These are phyloP conservation scores for Ciona savignyi DNA, from an alignment of 23 tunicate genomes.

Conservation along the genomic window DNA sequence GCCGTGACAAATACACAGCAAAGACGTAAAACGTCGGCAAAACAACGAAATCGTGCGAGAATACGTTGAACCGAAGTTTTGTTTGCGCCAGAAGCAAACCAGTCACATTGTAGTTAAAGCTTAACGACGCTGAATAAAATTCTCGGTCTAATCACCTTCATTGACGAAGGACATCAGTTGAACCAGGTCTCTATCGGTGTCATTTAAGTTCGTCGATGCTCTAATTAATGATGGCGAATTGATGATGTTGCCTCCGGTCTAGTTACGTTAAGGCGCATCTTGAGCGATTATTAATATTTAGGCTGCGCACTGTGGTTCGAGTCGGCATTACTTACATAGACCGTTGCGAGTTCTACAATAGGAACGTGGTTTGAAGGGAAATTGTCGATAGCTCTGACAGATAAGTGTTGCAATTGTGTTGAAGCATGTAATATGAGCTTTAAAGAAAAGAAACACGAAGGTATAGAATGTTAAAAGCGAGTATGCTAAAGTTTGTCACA, in stretches of 20 bases:
- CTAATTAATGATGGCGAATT: not conserved
- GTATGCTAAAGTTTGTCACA: too few species aligned
- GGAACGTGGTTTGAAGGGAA: too few species aligned
- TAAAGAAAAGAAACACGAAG: too few species aligned
- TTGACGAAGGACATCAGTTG: not conserved
- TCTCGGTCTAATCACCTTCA: not conserved
- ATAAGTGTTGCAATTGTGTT: too few species aligned
- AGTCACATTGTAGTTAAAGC: not conserved
- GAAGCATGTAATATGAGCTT: too few species aligned
- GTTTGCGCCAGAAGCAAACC: not conserved
- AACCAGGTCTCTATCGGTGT: not conserved
- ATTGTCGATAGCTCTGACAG: too few species aligned
- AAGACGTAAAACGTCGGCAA: not conserved
- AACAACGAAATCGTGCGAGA: too few species aligned
- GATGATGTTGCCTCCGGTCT: not conserved
- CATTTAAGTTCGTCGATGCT: not conserved
- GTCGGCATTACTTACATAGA: too few species aligned
- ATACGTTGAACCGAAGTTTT: not conserved
- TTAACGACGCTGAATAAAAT: not conserved
- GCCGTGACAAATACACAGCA: not conserved
- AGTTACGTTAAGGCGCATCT: slow-evolving; percentile 1
- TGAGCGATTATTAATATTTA: not conserved
- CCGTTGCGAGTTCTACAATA: too few species aligned
- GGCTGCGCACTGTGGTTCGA: too few species aligned
- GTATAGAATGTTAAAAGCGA: too few species aligned